Percentiles rank a stretch among this genome's conserved stretches.
Evolutionary conservation across 1,140 invertebrate species (phyloP).

Genomic region (Orius laevigatus): DNA sequence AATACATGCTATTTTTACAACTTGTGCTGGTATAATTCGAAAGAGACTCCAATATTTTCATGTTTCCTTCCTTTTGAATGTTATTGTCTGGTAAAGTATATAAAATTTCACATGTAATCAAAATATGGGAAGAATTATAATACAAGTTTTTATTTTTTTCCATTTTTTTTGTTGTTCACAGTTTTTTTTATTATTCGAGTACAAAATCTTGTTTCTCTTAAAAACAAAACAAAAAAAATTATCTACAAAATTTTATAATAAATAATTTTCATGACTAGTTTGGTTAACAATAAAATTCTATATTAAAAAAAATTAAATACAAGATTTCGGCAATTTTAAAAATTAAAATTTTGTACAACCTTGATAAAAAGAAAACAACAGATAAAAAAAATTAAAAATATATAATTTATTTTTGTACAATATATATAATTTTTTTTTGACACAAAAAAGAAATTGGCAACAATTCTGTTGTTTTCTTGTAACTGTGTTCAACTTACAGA

Average conservation of each 20-base stretch:
- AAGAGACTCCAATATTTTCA: not conserved
- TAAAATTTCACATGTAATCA: slow-evolving; percentile 9
- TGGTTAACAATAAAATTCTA: too few species aligned
- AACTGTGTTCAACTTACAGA: slow-evolving; percentile 3
- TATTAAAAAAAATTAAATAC: slow-evolving; percentile 7
- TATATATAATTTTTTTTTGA: not conserved
- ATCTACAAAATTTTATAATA: too few species aligned
- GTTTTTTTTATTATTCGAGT: slow-evolving; percentile 4
- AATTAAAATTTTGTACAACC: slow-evolving; percentile 1
- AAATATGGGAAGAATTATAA: slow-evolving; percentile 11
- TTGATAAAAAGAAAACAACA: slow-evolving; percentile 6
- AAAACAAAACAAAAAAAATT: slow-evolving; percentile 6
- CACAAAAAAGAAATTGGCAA: not conserved
- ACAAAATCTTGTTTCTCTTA: not conserved
- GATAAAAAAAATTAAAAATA: not conserved
- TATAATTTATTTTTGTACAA: not conserved
- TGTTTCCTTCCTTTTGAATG: slow-evolving; percentile 5
- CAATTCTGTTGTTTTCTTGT: slow-evolving; percentile 13
- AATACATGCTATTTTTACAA: slow-evolving; percentile 14
- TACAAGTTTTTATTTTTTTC: slow-evolving; percentile 10
- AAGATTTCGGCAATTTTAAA: slow-evolving; percentile 1
- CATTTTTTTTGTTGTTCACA: slow-evolving; percentile 1
- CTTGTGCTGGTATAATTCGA: slow-evolving; percentile 10
- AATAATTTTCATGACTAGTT: too few species aligned
- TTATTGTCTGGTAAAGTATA: slow-evolving; percentile 10